Evolutionary conservation across 1,140 invertebrate species (phyloP), one percentile per base, ranked within the genome.

Genomic region (Venturia canescens): DNA sequence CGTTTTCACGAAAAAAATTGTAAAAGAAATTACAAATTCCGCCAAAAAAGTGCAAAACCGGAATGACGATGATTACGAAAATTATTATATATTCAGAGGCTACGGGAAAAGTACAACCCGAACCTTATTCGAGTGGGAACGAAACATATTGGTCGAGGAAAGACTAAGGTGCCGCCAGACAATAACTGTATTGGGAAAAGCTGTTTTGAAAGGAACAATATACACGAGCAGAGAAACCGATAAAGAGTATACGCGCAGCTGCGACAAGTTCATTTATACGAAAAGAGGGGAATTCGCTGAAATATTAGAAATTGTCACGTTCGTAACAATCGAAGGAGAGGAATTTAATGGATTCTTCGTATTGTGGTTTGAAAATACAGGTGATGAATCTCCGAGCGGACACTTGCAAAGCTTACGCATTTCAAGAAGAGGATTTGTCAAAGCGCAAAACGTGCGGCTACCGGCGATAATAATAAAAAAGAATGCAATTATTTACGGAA

Each of bases 171-270:
- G 66, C 66, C 16, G 29, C n/a, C 13, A 29, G 29, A 69, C 29
- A 69, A 34, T 69, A 69, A 69, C 66, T 34, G 27, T 69, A 18
- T 69, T 66, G 26, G 66, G 66, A 69, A 69, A 69, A 69, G 66
- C 66, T 29, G n/a, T 69, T 69, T 34, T 69, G 2, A 69, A 69
- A 34, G 66, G 66, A 69, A 31, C 15, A 69, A 69, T 69, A 2
- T 69, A 69, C 29, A 31, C 66, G 29, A 69, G 66, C 66, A 69
- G 29, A 69, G 15, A 69, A 18, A 31, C 29, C 15, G 66, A 69
- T 31, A 31, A 69, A 69, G 66, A 31, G 16, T 34, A 31, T 31
- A 69, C 66, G 27, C 66, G 66, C 29, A 31, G 27, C n/a, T 69
- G 66, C 66, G 66, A 69, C 66, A 69, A 69, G 66, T 69, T 34